phyloP scores from a whole-genome alignment of 2,888 invertebrate genomes.

The Gerosis bhagava region DNA sequence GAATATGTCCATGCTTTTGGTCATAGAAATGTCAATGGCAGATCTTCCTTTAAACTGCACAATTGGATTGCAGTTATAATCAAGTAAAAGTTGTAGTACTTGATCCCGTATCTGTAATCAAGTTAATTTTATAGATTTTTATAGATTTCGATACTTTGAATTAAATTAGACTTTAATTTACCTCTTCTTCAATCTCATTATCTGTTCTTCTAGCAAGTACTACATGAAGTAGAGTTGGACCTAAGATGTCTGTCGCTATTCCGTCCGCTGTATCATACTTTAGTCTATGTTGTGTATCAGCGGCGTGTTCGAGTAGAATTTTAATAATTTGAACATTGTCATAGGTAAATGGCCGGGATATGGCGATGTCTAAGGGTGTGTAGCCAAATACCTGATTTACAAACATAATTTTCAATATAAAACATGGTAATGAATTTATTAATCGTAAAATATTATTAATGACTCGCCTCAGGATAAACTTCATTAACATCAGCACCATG shows the following conservation, averaged over 20 bases:
- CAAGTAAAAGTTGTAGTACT: slow-evolving; percentile 53
- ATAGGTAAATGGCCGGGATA: slow-evolving; percentile 49
- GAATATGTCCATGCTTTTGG: slow-evolving; percentile 45
- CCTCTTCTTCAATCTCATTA: slow-evolving; percentile 49
- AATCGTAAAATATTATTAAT: too few relatives aligned
- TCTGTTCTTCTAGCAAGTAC: slow-evolving; percentile 50
- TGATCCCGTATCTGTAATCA: slow-evolving; percentile 46
- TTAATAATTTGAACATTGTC: slow-evolving; percentile 52
- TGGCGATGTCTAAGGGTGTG: slow-evolving; percentile 53
- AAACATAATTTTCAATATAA: too few relatives aligned
- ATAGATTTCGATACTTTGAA: too few relatives aligned
- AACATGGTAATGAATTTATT: too few relatives aligned
- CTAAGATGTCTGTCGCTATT: slow-evolving; percentile 34
- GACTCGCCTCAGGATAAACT: slow-evolving; percentile 51
- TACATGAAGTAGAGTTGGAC: slow-evolving; percentile 62
- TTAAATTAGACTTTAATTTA: too few relatives aligned
- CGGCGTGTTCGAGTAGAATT: slow-evolving; percentile 54
- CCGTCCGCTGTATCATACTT: slow-evolving; percentile 23
- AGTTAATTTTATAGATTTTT: too few relatives aligned
- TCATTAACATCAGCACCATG: slow-evolving; percentile 62
- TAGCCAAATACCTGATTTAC: slow-evolving; percentile 53
- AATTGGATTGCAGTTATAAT: slow-evolving; percentile 51
- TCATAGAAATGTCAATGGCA: slow-evolving; percentile 54
- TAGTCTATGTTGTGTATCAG: slow-evolving; percentile 47
- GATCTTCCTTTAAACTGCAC: slow-evolving; percentile 54